phyloP scores from a whole-genome alignment of 2,888 invertebrate species.

The Mythimna loreyi region DNA sequence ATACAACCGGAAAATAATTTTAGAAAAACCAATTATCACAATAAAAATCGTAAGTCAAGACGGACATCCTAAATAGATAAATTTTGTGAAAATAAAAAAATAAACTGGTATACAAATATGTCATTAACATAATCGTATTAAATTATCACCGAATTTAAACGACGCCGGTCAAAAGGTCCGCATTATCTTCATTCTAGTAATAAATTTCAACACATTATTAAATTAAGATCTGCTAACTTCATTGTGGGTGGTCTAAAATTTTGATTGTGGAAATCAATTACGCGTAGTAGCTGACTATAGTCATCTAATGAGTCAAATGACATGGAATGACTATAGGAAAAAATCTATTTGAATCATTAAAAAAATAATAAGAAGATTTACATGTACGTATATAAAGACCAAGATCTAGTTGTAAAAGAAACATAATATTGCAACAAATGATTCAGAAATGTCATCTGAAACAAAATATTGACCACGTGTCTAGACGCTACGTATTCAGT shows the following conservation, averaged over 20 bases:
- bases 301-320: neutral
- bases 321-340: neutral
- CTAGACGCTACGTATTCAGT: constrained; percentile 49
- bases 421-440: constrained; percentile 5
- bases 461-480: constrained; percentile 45
- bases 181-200: constrained; percentile 45
- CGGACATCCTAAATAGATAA: constrained; percentile 3
- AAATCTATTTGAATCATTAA: neutral
- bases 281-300: neutral
- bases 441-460: constrained; percentile 35
- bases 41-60: neutral
- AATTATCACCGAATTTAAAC: constrained; percentile 55
- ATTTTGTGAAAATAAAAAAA: neutral
- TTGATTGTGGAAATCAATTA: constrained; percentile 17
- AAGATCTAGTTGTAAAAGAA: neutral
- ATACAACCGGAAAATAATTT: neutral
- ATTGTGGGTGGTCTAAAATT: constrained; percentile 50
- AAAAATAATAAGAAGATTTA: neutral
- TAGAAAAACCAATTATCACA: too few species aligned
- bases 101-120: constrained; percentile 9
- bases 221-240: constrained; percentile 41
- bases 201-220: constrained; percentile 49
- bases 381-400: too few species aligned
- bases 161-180: constrained; percentile 49
- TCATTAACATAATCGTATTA: constrained; percentile 40